Conservation (phyloP, 2,113 vertebrate species). For the Centropus unirufus region DNA sequence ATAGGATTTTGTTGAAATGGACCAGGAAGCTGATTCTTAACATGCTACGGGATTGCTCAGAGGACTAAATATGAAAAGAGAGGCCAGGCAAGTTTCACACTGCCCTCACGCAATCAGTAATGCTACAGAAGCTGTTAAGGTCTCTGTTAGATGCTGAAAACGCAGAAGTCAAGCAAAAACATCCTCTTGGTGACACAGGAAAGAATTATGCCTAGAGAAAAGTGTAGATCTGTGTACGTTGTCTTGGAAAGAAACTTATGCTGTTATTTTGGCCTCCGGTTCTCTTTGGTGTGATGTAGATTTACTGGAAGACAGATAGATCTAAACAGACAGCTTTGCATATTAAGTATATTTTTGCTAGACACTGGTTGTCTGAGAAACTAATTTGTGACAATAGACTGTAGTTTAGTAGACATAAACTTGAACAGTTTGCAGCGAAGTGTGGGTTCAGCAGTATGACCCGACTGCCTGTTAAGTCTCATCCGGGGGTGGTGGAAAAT, state of each 20-base stretch:
- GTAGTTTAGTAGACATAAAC: slow-evolving; percentile 26
- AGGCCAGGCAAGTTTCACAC: neutral
- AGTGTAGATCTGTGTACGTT: neutral
- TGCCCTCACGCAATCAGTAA: neutral
- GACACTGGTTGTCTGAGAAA: slow-evolving; percentile 17
- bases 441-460: slow-evolving; percentile 34
- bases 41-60: neutral
- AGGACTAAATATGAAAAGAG: slow-evolving; percentile 21
- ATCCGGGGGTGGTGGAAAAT: slow-evolving; percentile 22
- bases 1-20: slow-evolving; percentile 58
- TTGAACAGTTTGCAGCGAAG: slow-evolving; percentile 18
- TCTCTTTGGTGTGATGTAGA: slow-evolving; percentile 25
- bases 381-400: slow-evolving; percentile 45
- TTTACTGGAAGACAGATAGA: slow-evolving; percentile 43
- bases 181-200: neutral
- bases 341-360: slow-evolving; percentile 55
- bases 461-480: neutral
- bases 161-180: neutral
- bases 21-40: slow-evolving; percentile 43
- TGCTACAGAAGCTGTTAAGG: slow-evolving; percentile 1
- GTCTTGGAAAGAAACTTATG: neutral
- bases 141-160: neutral
- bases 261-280: neutral
- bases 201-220: neutral
- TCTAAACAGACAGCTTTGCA: slow-evolving; percentile 58